These are phyloP conservation scores for Stegostoma tigrinum DNA, from an alignment of 2,113 vertebrate species.

Conservation along the genomic window DNA sequence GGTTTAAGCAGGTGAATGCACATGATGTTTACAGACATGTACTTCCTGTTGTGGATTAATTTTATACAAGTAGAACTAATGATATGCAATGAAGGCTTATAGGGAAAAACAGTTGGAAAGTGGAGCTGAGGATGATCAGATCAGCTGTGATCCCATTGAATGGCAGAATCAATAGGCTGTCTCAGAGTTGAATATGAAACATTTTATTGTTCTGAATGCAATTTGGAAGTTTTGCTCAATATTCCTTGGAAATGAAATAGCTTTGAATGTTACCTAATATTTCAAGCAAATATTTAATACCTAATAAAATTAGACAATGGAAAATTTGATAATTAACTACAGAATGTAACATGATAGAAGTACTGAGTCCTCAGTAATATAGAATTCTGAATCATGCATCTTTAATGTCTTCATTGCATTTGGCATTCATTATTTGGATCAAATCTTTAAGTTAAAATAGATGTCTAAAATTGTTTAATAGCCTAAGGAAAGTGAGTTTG, in stretches of 20 bases:
- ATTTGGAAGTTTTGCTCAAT: not conserved
- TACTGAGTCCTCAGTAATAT: not conserved
- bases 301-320: not conserved
- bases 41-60: not conserved
- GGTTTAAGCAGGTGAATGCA: not conserved
- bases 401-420: not conserved
- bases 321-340: not conserved
- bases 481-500: not conserved
- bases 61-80: not conserved
- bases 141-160: no score
- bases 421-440: not conserved
- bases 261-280: not conserved
- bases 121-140: no score
- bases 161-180: no score
- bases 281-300: not conserved
- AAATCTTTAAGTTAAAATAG: not conserved
- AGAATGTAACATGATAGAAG: not conserved
- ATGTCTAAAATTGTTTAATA: not conserved
- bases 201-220: not conserved
- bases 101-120: no score
- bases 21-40: not conserved
- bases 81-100: not conserved
- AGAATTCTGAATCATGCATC: not conserved
- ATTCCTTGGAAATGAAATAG: not conserved
- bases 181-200: not conserved